Percentiles rank a stretch among this genome's conserved stretches.
Evolutionary conservation across 2,888 invertebrate species (phyloP).

Genomic region (Poecilus cupreus): DNA sequence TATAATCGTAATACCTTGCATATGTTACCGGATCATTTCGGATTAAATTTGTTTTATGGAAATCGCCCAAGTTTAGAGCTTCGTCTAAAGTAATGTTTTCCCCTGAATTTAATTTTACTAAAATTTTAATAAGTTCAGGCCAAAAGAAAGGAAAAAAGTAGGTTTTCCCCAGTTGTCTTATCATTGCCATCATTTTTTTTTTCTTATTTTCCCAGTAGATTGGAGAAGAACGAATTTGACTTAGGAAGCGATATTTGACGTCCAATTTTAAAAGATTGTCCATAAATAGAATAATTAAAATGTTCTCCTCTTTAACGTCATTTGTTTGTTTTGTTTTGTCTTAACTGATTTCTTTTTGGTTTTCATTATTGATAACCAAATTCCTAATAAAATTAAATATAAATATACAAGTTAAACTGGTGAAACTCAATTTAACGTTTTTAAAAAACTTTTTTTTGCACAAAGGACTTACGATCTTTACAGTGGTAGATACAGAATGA

Average conservation of each 20-base stretch:
- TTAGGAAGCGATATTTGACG: constrained; percentile 51
- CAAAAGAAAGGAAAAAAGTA: constrained; percentile 62
- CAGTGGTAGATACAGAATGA: too few relatives aligned
- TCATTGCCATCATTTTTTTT: constrained; percentile 62
- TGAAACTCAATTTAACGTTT: too few relatives aligned
- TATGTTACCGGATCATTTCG: constrained; percentile 63
- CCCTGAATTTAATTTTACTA: constrained; percentile 44
- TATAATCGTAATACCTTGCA: constrained; percentile 60
- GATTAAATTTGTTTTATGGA: constrained; percentile 61
- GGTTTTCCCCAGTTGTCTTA: constrained; percentile 62
- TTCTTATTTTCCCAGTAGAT: constrained; percentile 62
- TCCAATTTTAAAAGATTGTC: constrained; percentile 56
- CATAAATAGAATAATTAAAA: constrained; percentile 50
- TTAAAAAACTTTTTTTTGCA: too few relatives aligned
- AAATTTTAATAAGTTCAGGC: constrained; percentile 60
- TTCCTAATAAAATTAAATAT: too few relatives aligned
- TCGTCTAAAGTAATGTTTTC: not conserved
- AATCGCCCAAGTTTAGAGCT: not conserved
- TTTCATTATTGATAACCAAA: too few relatives aligned
- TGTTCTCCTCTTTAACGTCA: not conserved
- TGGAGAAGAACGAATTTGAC: constrained; percentile 59
- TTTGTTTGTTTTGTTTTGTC: constrained; percentile 26
- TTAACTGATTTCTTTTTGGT: too few relatives aligned
- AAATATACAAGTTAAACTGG: too few relatives aligned
- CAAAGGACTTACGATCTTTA: too few relatives aligned